Conservation (phyloP, 2,113 vertebrate genomes). For the Trogon melanurus region DNA sequence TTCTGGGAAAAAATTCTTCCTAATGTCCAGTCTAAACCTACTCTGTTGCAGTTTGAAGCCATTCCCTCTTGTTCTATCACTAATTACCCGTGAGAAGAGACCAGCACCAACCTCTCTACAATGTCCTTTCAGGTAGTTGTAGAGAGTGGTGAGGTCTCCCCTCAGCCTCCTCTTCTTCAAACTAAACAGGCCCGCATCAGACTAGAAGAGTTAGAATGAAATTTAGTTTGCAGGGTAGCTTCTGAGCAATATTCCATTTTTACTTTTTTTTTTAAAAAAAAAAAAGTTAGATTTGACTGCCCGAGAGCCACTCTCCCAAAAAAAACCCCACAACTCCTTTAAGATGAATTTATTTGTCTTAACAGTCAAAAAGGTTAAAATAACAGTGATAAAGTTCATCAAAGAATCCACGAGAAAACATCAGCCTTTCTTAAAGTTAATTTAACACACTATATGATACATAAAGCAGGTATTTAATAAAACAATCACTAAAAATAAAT, state of each 20-base stretch:
- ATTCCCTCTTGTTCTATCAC: too few relatives aligned
- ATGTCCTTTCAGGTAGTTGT: too few relatives aligned
- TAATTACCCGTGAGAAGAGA: too few relatives aligned
- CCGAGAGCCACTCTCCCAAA: not conserved
- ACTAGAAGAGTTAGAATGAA: not conserved
- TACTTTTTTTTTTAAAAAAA: not conserved
- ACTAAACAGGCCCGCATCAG: not conserved
- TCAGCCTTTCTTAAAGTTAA: not conserved
- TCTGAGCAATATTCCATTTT: not conserved
- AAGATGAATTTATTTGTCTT: not conserved
- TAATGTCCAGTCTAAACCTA: too few relatives aligned
- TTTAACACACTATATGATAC: not conserved
- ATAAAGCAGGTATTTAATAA: not conserved
- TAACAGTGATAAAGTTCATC: not conserved
- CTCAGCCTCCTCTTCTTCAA: too few relatives aligned
- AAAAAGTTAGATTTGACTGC: not conserved
- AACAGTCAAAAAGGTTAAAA: not conserved
- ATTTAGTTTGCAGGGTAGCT: not conserved
- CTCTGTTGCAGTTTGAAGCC: too few relatives aligned
- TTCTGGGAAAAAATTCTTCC: too few relatives aligned
- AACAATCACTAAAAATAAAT: not conserved
- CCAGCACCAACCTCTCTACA: too few relatives aligned
- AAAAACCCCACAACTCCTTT: rapidly evolving
- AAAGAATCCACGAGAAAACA: not conserved
- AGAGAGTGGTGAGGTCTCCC: too few relatives aligned